Percentiles rank a stretch among this genome's conserved stretches.
Evolutionary conservation across 2,888 invertebrate genomes (phyloP).

Genomic region (Meliscaeva auricollis): DNA sequence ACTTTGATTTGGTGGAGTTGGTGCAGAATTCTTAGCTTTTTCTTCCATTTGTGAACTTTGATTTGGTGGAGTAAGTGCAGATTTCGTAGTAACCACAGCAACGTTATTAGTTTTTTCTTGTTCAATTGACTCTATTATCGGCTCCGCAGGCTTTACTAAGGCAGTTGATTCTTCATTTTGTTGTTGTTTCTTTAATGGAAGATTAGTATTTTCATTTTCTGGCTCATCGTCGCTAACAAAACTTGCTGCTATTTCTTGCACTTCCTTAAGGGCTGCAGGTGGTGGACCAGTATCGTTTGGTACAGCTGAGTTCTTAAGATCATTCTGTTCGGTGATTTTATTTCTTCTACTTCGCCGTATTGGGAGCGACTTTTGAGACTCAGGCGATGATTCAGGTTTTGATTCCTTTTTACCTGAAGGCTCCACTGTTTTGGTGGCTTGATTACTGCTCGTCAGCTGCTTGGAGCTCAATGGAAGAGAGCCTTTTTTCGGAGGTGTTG

Average conservation of each 20-base stretch:
- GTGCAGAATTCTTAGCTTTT: too few relatives aligned
- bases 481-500: slow-evolving; percentile 39
- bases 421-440: slow-evolving; percentile 10
- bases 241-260: slow-evolving; percentile 77
- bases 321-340: slow-evolving; percentile 31
- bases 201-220: slow-evolving; percentile 39
- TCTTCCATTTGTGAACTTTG: too few relatives aligned
- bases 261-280: slow-evolving; percentile 60
- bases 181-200: background rate
- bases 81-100: too few relatives aligned
- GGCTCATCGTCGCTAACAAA: slow-evolving; percentile 72
- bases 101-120: too few relatives aligned
- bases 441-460: background rate
- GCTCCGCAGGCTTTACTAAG: background rate
- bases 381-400: slow-evolving; percentile 40
- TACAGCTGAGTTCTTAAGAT: background rate
- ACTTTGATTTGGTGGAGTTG: too few relatives aligned
- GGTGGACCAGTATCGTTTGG: slow-evolving; percentile 22
- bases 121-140: too few relatives aligned
- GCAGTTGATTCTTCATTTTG: background rate
- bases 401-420: slow-evolving; percentile 10
- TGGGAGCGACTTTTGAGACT: slow-evolving; percentile 56
- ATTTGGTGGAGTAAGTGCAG: too few relatives aligned
- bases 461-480: background rate
- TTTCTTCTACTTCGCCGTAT: slow-evolving; percentile 57